Conservation (phyloP, 2,888 invertebrate species). For the Tetrapedia diversipes region DNA sequence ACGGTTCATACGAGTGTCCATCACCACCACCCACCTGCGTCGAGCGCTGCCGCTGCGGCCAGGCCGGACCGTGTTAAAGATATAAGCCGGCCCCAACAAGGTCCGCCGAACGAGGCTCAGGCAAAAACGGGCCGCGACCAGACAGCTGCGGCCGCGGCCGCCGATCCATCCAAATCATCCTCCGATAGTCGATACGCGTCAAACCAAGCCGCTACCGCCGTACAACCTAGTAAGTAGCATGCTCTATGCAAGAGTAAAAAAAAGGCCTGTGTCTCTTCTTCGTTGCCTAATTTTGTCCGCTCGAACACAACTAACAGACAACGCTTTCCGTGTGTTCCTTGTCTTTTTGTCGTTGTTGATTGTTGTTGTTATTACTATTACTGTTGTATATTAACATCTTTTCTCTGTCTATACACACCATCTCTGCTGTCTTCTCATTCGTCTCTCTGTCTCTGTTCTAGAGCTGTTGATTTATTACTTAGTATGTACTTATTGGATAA, state of each 20-base stretch:
- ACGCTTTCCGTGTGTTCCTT: constrained; percentile 57
- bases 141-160: constrained; percentile 73
- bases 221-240: constrained; percentile 83
- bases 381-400: background rate
- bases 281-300: constrained; percentile 20
- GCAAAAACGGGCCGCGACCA: constrained; percentile 73
- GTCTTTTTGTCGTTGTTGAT: too few species aligned
- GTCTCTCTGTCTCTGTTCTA: background rate
- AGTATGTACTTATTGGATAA: too few species aligned
- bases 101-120: constrained; percentile 72
- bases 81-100: constrained; percentile 72
- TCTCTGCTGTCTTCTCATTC: too few species aligned
- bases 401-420: too few species aligned
- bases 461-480: background rate
- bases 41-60: constrained; percentile 78
- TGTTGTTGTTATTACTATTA: constrained; percentile 19
- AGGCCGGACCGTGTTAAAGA: constrained; percentile 79
- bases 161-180: constrained; percentile 81
- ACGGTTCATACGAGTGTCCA: constrained; percentile 76
- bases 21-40: constrained; percentile 74
- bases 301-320: constrained; percentile 2
- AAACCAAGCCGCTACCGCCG: constrained; percentile 78
- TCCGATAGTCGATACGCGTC: constrained; percentile 79
- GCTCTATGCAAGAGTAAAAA: constrained; percentile 53
- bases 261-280: constrained; percentile 31